These are phyloP conservation scores for Hirtodrosophila histrioides DNA, from an alignment of 2,888 invertebrate species.

Conservation along the genomic window DNA sequence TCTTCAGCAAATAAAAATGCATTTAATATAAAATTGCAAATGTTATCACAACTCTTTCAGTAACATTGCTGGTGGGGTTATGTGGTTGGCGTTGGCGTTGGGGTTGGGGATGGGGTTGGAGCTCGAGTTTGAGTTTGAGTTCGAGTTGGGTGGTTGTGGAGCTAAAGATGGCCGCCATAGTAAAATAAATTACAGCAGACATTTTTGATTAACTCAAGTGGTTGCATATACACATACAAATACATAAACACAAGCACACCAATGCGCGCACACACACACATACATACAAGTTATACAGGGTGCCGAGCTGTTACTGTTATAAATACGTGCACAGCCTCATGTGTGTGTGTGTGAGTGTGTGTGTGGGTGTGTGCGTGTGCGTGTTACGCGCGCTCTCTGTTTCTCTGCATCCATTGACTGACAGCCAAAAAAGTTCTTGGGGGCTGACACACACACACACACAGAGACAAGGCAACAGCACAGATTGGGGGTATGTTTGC, in stretches of 20 bases:
- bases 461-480: conserved; percentile 16
- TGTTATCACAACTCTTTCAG: conserved; percentile 42
- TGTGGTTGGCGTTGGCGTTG: neutral
- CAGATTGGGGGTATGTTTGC: conserved; percentile 51
- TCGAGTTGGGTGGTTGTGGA: conserved; percentile 1
- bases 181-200: conserved; percentile 83
- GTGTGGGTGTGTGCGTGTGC: conserved; percentile 13
- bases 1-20: conserved; percentile 36
- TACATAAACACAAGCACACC: conserved; percentile 21
- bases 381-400: conserved; percentile 55
- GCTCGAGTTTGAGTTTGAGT: conserved; percentile 7
- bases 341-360: neutral
- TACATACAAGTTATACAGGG: conserved; percentile 60
- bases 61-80: conserved; percentile 2
- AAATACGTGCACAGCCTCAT: conserved; percentile 16
- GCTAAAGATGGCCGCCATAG: conserved; percentile 80
- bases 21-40: conserved; percentile 50
- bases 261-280: conserved; percentile 16
- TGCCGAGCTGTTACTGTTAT: conserved; percentile 52
- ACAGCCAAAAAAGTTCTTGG: conserved; percentile 78
- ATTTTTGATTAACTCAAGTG: conserved; percentile 83
- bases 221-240: conserved; percentile 68
- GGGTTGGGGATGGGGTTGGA: conserved; percentile 5
- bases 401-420: conserved; percentile 76
- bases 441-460: conserved; percentile 62